Percentiles rank a stretch among this genome's conserved stretches.
Conservation (phyloP, 2,113 vertebrate genomes). For the Callospermophilus lateralis region DNA sequence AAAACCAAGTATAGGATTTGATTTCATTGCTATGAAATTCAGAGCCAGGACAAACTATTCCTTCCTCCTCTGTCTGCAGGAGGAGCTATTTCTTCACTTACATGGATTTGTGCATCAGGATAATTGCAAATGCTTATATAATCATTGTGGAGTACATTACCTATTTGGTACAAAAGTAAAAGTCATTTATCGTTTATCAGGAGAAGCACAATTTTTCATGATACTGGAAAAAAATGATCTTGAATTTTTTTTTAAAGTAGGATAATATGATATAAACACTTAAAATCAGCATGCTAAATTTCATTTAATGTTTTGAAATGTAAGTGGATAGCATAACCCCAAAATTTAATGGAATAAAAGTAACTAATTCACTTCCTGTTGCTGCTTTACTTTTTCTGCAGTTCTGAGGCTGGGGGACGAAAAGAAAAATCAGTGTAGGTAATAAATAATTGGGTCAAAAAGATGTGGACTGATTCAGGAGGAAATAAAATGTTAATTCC, state of each 20-base stretch:
- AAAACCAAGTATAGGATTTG: background rate
- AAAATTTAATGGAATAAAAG: background rate
- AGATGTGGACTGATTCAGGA: no score
- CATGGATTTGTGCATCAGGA: background rate
- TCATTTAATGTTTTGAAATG: background rate
- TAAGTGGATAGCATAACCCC: background rate
- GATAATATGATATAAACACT: background rate
- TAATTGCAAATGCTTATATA: background rate
- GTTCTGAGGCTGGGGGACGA: background rate
- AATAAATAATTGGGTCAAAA: no score
- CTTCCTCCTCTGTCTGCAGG: background rate
- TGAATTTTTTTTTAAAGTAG: background rate
- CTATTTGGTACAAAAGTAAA: background rate
- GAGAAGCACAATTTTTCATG: background rate
- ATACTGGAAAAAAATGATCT: background rate
- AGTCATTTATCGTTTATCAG: background rate
- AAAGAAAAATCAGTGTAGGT: no score
- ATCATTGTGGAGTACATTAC: background rate
- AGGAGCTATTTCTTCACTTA: conserved; percentile 3
- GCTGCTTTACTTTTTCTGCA: background rate
- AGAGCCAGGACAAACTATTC: background rate
- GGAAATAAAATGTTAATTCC: no score
- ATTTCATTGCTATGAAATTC: background rate
- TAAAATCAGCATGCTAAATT: background rate
- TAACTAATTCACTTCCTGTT: background rate